These are phyloP conservation scores for Ancistrus triradiatus DNA, from an alignment of 2,113 vertebrate species.

Conservation along the genomic window DNA sequence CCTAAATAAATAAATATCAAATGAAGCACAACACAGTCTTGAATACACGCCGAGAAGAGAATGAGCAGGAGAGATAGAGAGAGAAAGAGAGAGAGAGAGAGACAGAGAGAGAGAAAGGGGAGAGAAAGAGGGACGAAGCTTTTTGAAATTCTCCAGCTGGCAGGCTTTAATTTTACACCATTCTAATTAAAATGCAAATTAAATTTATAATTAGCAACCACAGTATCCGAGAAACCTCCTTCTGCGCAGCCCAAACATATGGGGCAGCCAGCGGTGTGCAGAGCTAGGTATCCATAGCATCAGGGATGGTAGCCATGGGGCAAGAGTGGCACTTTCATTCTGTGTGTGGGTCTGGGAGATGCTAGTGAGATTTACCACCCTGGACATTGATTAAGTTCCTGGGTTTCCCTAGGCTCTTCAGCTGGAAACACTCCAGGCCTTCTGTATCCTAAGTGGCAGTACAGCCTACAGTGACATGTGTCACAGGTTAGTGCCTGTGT, in stretches of 20 bases:
- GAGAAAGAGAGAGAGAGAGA: constrained; percentile 25
- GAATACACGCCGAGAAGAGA: constrained; percentile 58
- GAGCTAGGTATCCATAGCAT: constrained; percentile 58
- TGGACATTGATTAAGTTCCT: background rate
- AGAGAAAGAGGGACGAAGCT: constrained; percentile 67
- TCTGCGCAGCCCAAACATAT: constrained; percentile 93
- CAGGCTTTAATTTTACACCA: constrained; percentile 98
- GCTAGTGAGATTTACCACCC: constrained; percentile 7
- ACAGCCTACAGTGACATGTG: constrained; percentile 75
- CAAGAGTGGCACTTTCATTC: constrained; percentile 35
- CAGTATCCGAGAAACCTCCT: constrained; percentile 97
- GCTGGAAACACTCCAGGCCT: constrained; percentile 52
- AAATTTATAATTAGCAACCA: constrained; percentile 99
- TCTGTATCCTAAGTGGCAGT: constrained; percentile 42
- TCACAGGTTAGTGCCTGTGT: constrained; percentile 84
- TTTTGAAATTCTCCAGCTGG: constrained; percentile 99
- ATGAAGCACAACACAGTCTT: constrained; percentile 79
- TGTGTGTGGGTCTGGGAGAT: constrained; percentile 38
- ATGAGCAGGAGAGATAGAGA: constrained; percentile 44
- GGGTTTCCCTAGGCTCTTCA: constrained; percentile 49
- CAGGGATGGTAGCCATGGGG: constrained; percentile 53
- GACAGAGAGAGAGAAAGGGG: constrained; percentile 26
- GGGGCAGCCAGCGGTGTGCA: constrained; percentile 78
- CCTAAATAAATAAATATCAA: constrained; percentile 74
- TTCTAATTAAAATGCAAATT: constrained; percentile 99